Evolutionary conservation across 2,797 vertebrate species (phyloP), one percentile per base, ranked within the genome.

Genomic region (Podargus strigoides): DNA sequence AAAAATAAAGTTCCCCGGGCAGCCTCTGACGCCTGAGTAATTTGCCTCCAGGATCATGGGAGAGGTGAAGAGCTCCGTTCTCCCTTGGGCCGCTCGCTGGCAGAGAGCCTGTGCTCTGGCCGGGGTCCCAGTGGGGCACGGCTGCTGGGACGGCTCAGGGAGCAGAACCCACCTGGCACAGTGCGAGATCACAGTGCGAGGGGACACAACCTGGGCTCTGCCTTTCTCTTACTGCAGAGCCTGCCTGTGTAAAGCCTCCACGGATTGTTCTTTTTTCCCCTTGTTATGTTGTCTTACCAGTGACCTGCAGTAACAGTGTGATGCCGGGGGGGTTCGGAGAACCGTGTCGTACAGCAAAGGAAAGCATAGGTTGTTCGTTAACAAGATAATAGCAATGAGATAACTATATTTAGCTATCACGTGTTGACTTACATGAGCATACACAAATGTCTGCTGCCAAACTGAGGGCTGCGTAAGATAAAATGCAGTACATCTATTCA

Each of bases 1-100:
- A 94, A 94, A 96, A 95, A 96, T 95, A 95, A 94, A 88, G 83
- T 56, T 91, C 77, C 79, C 79, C 62, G 59, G 80, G 91, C 85
- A 88, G 76, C 41, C 53, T 94, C 77, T 79, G 80, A 84, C 88
- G 68, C 28, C 87, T 53, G 75, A 87, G 64, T 86, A 69, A 66
- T 86, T 88, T 84, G 44, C 47, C 59, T 91, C 34, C 10, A 37
- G 6, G 39, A 39, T 74, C 68, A 84, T 0, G 2, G 83, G 28
- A 76, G 81, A 93, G 90, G 84, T 84, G 84, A 85, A 44, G 69
- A 76, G 55, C 67, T 79, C 72, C 3, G 5, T 41, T 72, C 27
- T 87, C 88, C 83, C 62, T 46, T 0, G 2, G 74, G 69, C n/a
- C 1, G 2, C 62, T 87, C 5, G 1, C 42, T 75, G 2, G 28